Percentiles rank a stretch among this genome's conserved stretches.
phyloP scores from a whole-genome alignment of 2,113 vertebrate species.

The Oreochromis niloticus region DNA sequence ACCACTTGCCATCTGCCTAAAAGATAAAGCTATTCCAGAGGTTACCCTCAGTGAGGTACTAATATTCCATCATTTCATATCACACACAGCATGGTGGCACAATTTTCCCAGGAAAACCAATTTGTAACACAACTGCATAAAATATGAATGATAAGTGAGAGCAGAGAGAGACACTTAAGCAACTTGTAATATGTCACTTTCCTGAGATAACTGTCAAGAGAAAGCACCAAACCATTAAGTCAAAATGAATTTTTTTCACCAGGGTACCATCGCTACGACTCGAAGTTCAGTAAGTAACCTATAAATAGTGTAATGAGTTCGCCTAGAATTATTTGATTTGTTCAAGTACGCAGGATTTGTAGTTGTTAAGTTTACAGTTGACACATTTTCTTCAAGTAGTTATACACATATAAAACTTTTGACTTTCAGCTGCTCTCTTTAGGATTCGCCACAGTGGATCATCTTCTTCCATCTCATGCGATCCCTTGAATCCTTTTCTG shows the following conservation, averaged over 20 bases:
- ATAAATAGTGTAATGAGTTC: not conserved
- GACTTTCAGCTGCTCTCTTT: not conserved
- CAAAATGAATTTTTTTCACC: not conserved
- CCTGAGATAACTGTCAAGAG: not conserved
- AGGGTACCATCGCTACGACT: not conserved
- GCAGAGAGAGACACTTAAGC: not conserved
- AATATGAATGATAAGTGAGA: slow-evolving; percentile 30
- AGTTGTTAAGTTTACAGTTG: not conserved
- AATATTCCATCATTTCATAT: slow-evolving; percentile 5
- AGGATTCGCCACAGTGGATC: not conserved
- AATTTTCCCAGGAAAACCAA: not conserved
- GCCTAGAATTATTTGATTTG: not conserved
- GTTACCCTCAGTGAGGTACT: not conserved
- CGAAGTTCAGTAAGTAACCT: not conserved
- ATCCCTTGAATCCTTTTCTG: not conserved
- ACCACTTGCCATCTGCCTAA: not conserved
- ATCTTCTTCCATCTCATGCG: not conserved
- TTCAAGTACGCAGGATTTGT: not conserved
- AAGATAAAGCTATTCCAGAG: slow-evolving; percentile 12
- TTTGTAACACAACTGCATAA: slow-evolving; percentile 22
- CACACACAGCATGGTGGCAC: not conserved
- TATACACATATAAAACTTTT: not conserved
- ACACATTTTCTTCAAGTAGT: not conserved
- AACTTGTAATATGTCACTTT: not conserved
- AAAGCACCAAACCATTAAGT: not conserved